Conservation (phyloP, 2,888 invertebrate genomes). For the Chaitophorus viminalis region DNA sequence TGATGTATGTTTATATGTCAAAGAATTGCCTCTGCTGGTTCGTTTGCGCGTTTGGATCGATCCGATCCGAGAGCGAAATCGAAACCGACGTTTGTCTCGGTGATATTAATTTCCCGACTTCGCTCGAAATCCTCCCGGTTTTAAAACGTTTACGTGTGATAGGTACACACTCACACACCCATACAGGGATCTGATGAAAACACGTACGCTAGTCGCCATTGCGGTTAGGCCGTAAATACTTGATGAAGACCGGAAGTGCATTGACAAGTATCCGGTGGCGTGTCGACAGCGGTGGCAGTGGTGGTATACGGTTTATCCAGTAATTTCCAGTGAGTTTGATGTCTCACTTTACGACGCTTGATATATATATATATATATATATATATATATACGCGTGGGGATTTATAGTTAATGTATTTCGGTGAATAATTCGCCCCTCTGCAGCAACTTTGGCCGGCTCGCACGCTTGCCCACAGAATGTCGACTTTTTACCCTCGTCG, state of each 20-base stretch:
- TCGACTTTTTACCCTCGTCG: slow-evolving; percentile 25
- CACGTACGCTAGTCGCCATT: slow-evolving; percentile 7
- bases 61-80: too few relatives aligned
- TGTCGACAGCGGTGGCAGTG: neutral
- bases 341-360: slow-evolving; percentile 36
- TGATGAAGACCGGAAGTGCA: slow-evolving; percentile 36
- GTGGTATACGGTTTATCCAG: slow-evolving; percentile 6
- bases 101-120: neutral
- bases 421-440: slow-evolving; percentile 2
- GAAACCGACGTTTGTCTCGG: too few relatives aligned
- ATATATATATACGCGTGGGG: neutral
- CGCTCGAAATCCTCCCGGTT: neutral
- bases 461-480: neutral
- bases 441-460: too few relatives aligned
- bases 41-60: too few relatives aligned
- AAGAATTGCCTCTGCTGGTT: too few relatives aligned
- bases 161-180: too few relatives aligned
- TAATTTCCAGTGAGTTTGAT: slow-evolving; percentile 40
- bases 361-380: too few relatives aligned
- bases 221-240: slow-evolving; percentile 38
- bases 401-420: slow-evolving; percentile 8
- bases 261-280: slow-evolving; percentile 45
- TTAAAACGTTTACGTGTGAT: slow-evolving; percentile 11
- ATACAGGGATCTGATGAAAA: neutral
- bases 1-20: too few relatives aligned